These are phyloP conservation scores for Heliothis peltigera DNA, from an alignment of 2,888 invertebrate species.

Conservation along the genomic window DNA sequence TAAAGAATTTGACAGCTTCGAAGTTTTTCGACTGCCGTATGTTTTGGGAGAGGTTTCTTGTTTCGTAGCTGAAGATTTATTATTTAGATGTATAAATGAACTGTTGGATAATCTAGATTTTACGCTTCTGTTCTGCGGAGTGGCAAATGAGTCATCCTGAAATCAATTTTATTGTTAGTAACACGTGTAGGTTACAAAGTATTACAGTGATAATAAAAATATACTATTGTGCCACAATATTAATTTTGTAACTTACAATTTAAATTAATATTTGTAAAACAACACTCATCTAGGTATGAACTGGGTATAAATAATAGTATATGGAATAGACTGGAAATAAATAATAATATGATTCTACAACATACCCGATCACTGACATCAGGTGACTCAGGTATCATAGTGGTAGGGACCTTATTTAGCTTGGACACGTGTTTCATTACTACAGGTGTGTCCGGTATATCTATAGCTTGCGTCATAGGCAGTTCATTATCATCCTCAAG, in stretches of 20 bases:
- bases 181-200: not conserved
- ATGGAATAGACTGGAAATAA: too few relatives aligned
- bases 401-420: conserved; percentile 66
- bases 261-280: not conserved
- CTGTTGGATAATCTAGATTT: conserved; percentile 70
- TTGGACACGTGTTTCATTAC: conserved; percentile 66
- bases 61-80: conserved; percentile 73
- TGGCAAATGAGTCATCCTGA: conserved; percentile 84
- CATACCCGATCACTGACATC: conserved; percentile 83
- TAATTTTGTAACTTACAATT: not conserved
- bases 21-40: conserved; percentile 77
- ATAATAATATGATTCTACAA: too few relatives aligned
- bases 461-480: conserved; percentile 83
- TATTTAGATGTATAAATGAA: conserved; percentile 74
- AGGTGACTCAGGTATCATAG: conserved; percentile 82
- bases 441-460: conserved; percentile 81
- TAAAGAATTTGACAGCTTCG: conserved; percentile 77
- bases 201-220: not conserved
- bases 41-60: conserved; percentile 75
- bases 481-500: conserved; percentile 78
- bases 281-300: too few relatives aligned
- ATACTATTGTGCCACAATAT: not conserved
- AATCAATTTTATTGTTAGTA: conserved; percentile 40
- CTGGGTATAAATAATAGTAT: too few relatives aligned
- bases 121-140: conserved; percentile 73